A percentile compares a stretch with the other conserved stretches of the same genome.
Conservation (phyloP, 2,113 vertebrate species). For the Microcebus jonahi region DNA sequence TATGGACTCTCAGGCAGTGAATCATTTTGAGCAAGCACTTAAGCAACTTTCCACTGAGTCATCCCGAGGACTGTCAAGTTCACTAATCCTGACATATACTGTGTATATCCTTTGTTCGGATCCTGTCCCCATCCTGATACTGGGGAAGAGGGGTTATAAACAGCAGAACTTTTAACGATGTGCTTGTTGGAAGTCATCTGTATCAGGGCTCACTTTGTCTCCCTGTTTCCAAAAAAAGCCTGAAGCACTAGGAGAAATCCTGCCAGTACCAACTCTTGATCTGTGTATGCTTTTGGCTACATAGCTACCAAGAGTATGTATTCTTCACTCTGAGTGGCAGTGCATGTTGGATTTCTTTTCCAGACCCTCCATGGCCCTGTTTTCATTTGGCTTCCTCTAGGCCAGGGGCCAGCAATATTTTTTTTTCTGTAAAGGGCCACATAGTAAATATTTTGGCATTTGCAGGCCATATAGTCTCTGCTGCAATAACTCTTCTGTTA, state of each 20-base stretch:
- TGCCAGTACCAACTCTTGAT: conserved; percentile 30
- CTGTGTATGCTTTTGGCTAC: background rate
- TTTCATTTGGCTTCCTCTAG: conserved; percentile 66
- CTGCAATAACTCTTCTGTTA: background rate
- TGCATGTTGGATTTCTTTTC: conserved; percentile 63
- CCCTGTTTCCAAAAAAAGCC: conserved; percentile 22
- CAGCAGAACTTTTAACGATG: conserved; percentile 54
- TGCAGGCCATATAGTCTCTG: background rate
- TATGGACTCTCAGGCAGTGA: conserved; percentile 55
- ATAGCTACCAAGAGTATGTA: conserved; percentile 22
- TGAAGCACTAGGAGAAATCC: conserved; percentile 9
- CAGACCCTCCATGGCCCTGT: conserved; percentile 41
- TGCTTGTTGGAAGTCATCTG: background rate
- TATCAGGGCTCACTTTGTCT: conserved; percentile 22
- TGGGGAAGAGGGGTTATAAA: background rate
- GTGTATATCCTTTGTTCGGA: conserved; percentile 72
- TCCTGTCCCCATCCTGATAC: conserved; percentile 55
- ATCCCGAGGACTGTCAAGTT: conserved; percentile 72
- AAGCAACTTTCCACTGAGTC: conserved; percentile 76
- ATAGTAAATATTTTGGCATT: conserved; percentile 63
- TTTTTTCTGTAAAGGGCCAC: conserved; percentile 22
- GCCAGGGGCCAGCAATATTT: background rate
- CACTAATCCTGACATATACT: conserved; percentile 71
- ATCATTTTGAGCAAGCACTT: conserved; percentile 65
- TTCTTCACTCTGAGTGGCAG: conserved; percentile 38